These are phyloP conservation scores for Rhincodon typus DNA, from an alignment of 2,797 vertebrate genomes.

Conservation along the genomic window DNA sequence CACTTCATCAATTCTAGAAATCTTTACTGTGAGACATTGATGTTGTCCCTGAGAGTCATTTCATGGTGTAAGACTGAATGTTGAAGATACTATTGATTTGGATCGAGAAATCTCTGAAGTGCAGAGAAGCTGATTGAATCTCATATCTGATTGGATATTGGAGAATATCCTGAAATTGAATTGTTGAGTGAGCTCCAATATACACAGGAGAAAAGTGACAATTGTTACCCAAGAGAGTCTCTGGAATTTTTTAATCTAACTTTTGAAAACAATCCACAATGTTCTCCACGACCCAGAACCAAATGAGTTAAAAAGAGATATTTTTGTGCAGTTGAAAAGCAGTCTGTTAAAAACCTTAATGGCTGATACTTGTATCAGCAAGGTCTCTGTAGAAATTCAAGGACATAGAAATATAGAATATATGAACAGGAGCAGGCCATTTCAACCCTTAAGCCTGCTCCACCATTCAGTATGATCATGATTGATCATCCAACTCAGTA, in stretches of 20 bases:
- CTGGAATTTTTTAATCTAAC: background rate
- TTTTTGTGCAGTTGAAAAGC: background rate
- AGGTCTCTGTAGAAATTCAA: background rate
- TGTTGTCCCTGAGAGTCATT: background rate
- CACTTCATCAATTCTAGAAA: slow-evolving; percentile 14
- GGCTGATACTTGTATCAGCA: background rate
- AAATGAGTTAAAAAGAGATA: background rate
- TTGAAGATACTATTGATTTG: background rate
- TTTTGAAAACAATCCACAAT: background rate
- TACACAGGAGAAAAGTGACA: background rate
- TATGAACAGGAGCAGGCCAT: no score
- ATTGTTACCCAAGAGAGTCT: background rate
- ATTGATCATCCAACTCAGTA: no score
- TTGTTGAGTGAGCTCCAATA: background rate
- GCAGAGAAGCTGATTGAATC: background rate
- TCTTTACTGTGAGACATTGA: background rate
- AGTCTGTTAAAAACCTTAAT: background rate
- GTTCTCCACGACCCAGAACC: background rate
- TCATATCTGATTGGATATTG: background rate
- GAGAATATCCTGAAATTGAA: slow-evolving; percentile 4
- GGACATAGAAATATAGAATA: no score
- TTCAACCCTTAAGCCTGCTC: no score
- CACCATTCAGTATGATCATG: no score
- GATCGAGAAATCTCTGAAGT: background rate
- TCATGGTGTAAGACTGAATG: background rate